Conservation (phyloP, 2,113 vertebrate genomes). For the Dromas ardeola region DNA sequence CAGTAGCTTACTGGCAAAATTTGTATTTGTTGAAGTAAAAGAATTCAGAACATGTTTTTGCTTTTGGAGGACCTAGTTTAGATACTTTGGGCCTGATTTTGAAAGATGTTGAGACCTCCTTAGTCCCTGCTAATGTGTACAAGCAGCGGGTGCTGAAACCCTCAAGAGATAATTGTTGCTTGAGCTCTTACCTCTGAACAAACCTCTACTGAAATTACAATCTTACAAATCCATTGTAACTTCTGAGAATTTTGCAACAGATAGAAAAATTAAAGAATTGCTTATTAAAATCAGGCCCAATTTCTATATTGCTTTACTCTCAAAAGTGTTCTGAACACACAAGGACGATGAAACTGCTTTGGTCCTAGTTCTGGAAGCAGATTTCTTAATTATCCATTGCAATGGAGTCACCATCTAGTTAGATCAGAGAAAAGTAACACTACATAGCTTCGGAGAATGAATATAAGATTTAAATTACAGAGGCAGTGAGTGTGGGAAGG, state of each 20-base stretch:
- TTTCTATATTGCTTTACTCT: background rate
- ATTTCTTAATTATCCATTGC: background rate
- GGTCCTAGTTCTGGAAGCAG: background rate
- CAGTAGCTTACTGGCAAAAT: background rate
- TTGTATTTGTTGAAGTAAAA: background rate
- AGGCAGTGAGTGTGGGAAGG: background rate
- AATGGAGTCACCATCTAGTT: background rate
- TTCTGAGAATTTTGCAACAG: background rate
- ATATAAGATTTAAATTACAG: background rate
- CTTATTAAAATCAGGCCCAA: background rate
- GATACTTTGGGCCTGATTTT: background rate
- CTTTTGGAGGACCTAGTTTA: background rate
- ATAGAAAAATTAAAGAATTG: background rate
- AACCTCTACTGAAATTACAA: background rate
- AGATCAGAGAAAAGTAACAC: background rate
- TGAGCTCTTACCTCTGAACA: background rate
- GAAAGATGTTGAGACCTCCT: background rate
- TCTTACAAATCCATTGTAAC: background rate
- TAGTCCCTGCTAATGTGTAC: accelerated
- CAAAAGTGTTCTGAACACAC: background rate
- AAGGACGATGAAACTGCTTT: background rate
- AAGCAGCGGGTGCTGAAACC: background rate
- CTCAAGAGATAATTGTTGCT: background rate
- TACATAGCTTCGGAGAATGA: background rate
- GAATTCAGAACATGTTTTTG: background rate